Evolutionary conservation across 1,140 invertebrate species (phyloP).

Genomic region (Platorchestia sp.): DNA sequence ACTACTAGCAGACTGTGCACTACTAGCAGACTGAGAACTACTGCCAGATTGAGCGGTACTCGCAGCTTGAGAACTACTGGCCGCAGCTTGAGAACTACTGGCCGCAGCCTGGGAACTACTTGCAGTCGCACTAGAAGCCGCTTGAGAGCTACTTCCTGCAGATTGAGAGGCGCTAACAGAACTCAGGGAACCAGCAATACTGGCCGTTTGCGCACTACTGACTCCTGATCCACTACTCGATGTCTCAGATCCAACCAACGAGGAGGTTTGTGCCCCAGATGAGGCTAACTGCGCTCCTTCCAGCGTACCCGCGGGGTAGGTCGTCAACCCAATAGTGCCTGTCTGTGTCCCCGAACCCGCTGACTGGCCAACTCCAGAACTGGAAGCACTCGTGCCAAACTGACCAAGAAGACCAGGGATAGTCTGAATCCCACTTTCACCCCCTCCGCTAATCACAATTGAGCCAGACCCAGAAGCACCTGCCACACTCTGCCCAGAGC

Average conservation of each 20-base stretch:
- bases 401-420: conserved; percentile 24
- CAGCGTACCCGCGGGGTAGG: conserved; percentile 12
- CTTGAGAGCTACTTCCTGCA: background rate
- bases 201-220: background rate
- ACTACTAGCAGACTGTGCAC: background rate
- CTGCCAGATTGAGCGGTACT: background rate
- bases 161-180: background rate
- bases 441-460: conserved; percentile 4
- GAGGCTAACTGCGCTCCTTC: background rate
- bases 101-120: background rate
- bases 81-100: background rate
- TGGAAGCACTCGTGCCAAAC: conserved; percentile 18
- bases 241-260: background rate
- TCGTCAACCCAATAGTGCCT: conserved; percentile 17
- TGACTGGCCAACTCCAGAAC: background rate
- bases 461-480: conserved; percentile 30
- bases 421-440: conserved; percentile 34
- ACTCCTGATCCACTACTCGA: background rate
- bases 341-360: background rate
- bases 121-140: background rate
- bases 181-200: background rate
- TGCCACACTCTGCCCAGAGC: background rate
- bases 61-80: background rate
- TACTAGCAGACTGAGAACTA: background rate
- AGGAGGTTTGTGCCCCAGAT: background rate